Percentiles rank a stretch among this genome's conserved stretches.
phyloP scores from a whole-genome alignment of 2,888 invertebrate genomes.

The Oxystoma pomonae region DNA sequence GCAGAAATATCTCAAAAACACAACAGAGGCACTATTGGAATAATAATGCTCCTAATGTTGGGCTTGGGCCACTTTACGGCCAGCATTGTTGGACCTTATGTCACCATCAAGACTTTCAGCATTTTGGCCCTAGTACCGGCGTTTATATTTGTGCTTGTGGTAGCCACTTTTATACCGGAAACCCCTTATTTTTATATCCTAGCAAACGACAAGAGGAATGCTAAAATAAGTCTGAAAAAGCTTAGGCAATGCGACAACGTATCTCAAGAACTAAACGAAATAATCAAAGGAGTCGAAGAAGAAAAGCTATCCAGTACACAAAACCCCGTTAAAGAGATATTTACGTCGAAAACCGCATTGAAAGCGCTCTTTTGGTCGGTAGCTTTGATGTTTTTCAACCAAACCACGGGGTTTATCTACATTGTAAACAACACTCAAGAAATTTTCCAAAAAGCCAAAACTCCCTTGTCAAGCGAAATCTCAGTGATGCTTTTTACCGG shows the following conservation, averaged over 20 bases:
- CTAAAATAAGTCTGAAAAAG: conserved; percentile 60
- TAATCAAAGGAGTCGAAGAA: conserved; percentile 21
- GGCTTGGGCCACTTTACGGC: conserved; percentile 24
- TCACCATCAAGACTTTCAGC: conserved; percentile 26
- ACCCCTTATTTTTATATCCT: conserved; percentile 28
- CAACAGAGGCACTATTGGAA: conserved; percentile 56
- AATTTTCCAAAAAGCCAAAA: conserved; percentile 55
- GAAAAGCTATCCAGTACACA: conserved; percentile 14
- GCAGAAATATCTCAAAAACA: conserved; percentile 80
- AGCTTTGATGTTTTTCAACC: conserved; percentile 40
- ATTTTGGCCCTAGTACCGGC: conserved; percentile 27
- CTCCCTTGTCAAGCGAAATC: conserved; percentile 51
- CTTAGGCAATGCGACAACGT: conserved; percentile 41
- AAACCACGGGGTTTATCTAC: conserved; percentile 63
- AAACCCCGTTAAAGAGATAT: conserved; percentile 18
- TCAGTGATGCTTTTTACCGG: conserved; percentile 72
- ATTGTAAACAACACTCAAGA: conserved; percentile 71
- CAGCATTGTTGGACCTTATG: conserved; percentile 29
- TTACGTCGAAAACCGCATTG: conserved; percentile 17
- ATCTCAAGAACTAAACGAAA: conserved; percentile 27
- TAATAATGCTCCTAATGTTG: conserved; percentile 25
- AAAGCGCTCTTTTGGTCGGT: conserved; percentile 44
- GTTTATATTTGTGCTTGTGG: conserved; percentile 26
- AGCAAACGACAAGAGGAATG: conserved; percentile 51
- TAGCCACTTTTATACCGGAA: conserved; percentile 30